These are phyloP conservation scores for Teinopalpus imperialis DNA, from an alignment of 2,888 invertebrate species.

Conservation along the genomic window DNA sequence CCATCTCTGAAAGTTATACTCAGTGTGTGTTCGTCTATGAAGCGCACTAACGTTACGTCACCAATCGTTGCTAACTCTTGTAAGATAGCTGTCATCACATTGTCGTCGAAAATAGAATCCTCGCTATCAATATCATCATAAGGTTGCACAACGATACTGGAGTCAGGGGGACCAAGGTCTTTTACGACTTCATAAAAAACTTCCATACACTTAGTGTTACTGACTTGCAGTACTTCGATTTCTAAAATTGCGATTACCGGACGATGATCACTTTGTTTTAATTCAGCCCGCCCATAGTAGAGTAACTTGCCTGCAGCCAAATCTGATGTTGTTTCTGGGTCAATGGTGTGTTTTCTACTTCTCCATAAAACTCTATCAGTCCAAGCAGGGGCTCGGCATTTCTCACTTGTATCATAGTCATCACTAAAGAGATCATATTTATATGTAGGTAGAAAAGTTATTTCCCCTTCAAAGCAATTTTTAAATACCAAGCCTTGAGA, in stretches of 20 bases:
- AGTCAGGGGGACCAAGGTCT: slow-evolving; percentile 96
- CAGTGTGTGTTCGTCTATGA: slow-evolving; percentile 90
- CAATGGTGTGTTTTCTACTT: slow-evolving; percentile 87
- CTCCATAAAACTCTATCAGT: slow-evolving; percentile 98
- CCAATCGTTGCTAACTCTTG: slow-evolving; percentile 92
- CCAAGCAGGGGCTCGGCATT: slow-evolving; percentile 98
- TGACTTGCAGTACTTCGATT: slow-evolving; percentile 91
- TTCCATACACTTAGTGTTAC: slow-evolving; percentile 87
- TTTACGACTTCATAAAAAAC: slow-evolving; percentile 93
- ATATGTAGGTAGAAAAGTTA: slow-evolving; percentile 97
- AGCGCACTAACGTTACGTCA: slow-evolving; percentile 94
- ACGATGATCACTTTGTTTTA: slow-evolving; percentile 98
- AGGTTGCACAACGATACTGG: slow-evolving; percentile 90
- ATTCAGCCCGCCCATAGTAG: slow-evolving; percentile 95
- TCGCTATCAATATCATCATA: slow-evolving; percentile 61
- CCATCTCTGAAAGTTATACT: slow-evolving; percentile 97
- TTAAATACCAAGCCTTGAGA: slow-evolving; percentile 92
- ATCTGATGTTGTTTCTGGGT: slow-evolving; percentile 84
- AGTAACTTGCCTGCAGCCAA: slow-evolving; percentile 90
- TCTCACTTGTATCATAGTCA: slow-evolving; percentile 99
- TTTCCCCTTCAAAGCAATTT: slow-evolving; percentile 95
- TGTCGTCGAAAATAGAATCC: slow-evolving; percentile 88
- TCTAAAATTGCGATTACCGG: slow-evolving; percentile 97
- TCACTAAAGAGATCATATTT: slow-evolving; percentile 99
- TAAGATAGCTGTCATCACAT: slow-evolving; percentile 89